phyloP scores from a whole-genome alignment of 2,888 invertebrate genomes.

The Nebria salina region DNA sequence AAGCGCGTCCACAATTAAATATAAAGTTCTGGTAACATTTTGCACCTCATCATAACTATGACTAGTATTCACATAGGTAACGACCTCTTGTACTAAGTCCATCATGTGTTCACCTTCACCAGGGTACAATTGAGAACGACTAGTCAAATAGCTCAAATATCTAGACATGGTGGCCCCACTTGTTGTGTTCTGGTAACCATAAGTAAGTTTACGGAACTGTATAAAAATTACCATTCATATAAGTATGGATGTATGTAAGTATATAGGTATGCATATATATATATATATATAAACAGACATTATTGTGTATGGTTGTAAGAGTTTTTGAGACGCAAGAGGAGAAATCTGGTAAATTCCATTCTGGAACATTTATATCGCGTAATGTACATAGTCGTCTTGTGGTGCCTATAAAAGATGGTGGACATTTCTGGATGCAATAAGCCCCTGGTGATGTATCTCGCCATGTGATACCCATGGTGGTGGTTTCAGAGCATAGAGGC shows the following conservation, averaged over 20 bases:
- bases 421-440: slow-evolving; percentile 27
- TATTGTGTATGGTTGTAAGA: slow-evolving; percentile 70
- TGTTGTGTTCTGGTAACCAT: slow-evolving; percentile 73
- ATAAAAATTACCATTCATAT: slow-evolving; percentile 52
- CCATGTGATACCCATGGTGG: slow-evolving; percentile 66
- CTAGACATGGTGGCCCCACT: slow-evolving; percentile 67
- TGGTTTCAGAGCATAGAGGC: slow-evolving; percentile 67
- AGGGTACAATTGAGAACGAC: slow-evolving; percentile 64
- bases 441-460: slow-evolving; percentile 76
- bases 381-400: slow-evolving; percentile 69
- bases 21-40: slow-evolving; percentile 67
- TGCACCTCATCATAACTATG: slow-evolving; percentile 61
- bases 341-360: slow-evolving; percentile 81
- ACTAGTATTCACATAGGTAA: slow-evolving; percentile 61
- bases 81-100: slow-evolving; percentile 67
- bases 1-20: slow-evolving; percentile 73
- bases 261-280: no score
- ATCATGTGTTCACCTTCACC: slow-evolving; percentile 75
- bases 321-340: slow-evolving; percentile 76
- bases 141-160: slow-evolving; percentile 65
- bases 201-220: slow-evolving; percentile 65
- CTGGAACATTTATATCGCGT: slow-evolving; percentile 71
- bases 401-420: slow-evolving; percentile 60
- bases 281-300: slow-evolving; percentile 62
- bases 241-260: no score